Base-by-base conservation (phyloP, 2,797 vertebrate species). In the Oryzias sinensis region DNA sequence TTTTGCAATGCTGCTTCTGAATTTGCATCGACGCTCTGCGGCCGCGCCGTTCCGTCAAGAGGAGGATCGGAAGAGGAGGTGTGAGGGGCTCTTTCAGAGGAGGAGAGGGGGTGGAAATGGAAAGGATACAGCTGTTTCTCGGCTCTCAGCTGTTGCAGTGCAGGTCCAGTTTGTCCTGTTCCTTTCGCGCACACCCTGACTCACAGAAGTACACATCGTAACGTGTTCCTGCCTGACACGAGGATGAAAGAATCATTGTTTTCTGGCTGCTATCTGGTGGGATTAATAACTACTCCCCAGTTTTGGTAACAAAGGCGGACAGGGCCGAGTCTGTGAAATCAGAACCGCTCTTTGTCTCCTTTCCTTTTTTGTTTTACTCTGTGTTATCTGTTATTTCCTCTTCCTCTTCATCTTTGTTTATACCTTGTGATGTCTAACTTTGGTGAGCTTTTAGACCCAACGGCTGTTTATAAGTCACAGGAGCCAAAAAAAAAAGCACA, bases 101-200 rank as follows among this genome's bases (percentile, higher is more conserved):
- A 53, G 64, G 17, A 20, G 25, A 60, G 51, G 44, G 60, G 71
- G 58, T 17, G 60, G 68, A 57, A 57, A 14, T 55, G 81, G 83
- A 89, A 82, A 81, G 72, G 73, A 87, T 90, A 87, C 89, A 91
- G 89, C 91, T 90, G 89, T 90, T 92, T 90, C 75, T 82, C 69
- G 60, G 63, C 70, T 76, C 79, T 86, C 90, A 90, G 91, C 92
- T 93, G 90, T 90, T 90, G 82, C 77, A 54, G 72, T 53, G 37
- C 53, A 74, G 65, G 43, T 74, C 68, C 14, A 3, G 43, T 68
- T 61, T 67, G 33, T 62, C 33, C 49, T 53, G 53, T 20, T 22
- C 46, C 20, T 37, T 17, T 22, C 53, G 13, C 14, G 15, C 37
- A 33, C 63, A 40, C 25, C 48, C 60, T 17, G 11, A 62, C 58